These are phyloP conservation scores for Bombyx huttoni DNA, from an alignment of 2,888 invertebrate genomes.

Conservation along the genomic window DNA sequence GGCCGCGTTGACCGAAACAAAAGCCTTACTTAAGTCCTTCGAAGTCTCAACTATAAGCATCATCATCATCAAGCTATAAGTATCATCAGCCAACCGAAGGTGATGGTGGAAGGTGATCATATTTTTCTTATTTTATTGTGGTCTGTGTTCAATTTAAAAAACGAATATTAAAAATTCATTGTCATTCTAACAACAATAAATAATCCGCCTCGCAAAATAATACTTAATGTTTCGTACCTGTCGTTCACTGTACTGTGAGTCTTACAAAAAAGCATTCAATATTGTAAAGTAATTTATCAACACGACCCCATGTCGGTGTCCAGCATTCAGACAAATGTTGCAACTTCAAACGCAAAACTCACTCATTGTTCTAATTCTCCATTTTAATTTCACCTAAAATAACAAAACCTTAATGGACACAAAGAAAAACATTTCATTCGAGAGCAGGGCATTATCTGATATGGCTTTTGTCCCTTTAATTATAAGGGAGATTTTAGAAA, in stretches of 20 bases:
- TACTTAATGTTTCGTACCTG: background rate
- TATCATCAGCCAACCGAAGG: too few relatives aligned
- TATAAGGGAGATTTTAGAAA: conserved; percentile 3
- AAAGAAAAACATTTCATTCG: conserved; percentile 4
- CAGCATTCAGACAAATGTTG: conserved; percentile 1
- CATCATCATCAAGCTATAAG: too few relatives aligned
- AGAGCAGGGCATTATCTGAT: conserved; percentile 1
- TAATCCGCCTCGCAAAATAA: background rate
- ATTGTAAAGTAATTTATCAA: conserved; percentile 4
- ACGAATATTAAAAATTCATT: background rate
- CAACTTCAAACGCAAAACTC: background rate
- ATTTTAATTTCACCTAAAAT: conserved; percentile 1
- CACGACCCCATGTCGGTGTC: background rate
- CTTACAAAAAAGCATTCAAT: conserved; percentile 2
- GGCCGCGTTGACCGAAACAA: too few relatives aligned
- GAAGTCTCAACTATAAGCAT: too few relatives aligned
- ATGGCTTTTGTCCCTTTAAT: conserved; percentile 5
- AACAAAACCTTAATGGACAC: conserved; percentile 1
- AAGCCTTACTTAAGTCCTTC: too few relatives aligned
- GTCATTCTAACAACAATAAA: background rate
- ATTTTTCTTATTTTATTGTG: background rate
- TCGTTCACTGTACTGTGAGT: background rate
- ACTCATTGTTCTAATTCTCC: background rate
- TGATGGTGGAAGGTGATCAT: background rate
- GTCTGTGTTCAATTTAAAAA: background rate